Base-by-base conservation (phyloP, 2,797 vertebrate species). In the Otolemur crassicaudatus region DNA sequence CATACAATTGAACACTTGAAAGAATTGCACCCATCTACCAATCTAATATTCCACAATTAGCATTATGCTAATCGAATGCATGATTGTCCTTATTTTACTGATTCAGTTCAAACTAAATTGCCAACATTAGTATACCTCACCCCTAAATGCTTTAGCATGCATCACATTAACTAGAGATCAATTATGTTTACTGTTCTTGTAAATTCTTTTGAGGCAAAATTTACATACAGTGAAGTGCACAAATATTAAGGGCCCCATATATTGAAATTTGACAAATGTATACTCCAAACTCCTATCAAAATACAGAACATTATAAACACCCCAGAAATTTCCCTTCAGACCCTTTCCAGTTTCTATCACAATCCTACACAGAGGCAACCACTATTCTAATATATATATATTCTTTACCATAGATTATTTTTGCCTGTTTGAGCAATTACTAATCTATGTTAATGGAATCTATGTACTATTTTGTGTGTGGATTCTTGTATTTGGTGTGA, bases 51-150 rank as follows among this genome's bases (percentile, higher is more conserved):
- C 79, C 82, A 72, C n/a, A 92, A 23, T 89, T 37, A 89, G 27
- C 75, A 53, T 76, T 58, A 65, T 60, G 76, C 60, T 69, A n/a
- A 67, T 67, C 72, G 77, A 84, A 11, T 73, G n/a, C 61, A n/a
- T 31, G n/a, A 27, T 70, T 83, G 20, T 72, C 16, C 80, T 92
- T 80, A 85, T 53, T 83, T 90, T 81, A 82, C 27, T 17, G 56
- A 40, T 53, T 23, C 75, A 70, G 82, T 96, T 91, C 63, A 91
- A 75, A 90, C 40, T 63, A 95, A 93, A 34, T 79, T 56, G 46
- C 63, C 85, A 43, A 75, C 27, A 53, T 90, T 23, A n/a, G 37
- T 46, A 53, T 22, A 63, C 49, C 77, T 93, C 58, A 79, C 58
- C 17, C 46, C 53, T 63, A 80, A 94, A 81, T 27, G 91, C 73